These are phyloP conservation scores for Megaceryle maxima DNA, from an alignment of 2,113 vertebrate species.

Conservation along the genomic window DNA sequence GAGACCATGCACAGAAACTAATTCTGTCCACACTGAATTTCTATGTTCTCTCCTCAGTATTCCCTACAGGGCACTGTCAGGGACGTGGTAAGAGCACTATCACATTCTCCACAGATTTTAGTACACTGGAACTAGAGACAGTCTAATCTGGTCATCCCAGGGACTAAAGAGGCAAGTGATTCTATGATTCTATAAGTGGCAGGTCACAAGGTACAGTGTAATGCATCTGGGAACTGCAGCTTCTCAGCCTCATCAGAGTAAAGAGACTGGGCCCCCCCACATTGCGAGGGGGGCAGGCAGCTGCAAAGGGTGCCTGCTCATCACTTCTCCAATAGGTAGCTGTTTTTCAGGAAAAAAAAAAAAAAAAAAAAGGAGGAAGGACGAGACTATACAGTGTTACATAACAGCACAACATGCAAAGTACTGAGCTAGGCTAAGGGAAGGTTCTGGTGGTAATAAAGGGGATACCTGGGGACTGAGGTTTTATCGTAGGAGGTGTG, in stretches of 20 bases:
- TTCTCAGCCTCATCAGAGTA: background rate
- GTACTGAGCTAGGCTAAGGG: background rate
- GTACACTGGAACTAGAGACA: background rate
- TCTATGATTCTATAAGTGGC: too few species aligned
- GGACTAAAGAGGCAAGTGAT: background rate
- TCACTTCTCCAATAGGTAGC: fast-evolving
- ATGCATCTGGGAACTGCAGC: background rate
- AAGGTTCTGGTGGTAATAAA: background rate
- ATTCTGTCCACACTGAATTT: background rate
- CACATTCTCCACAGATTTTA: background rate
- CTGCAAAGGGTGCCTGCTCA: background rate
- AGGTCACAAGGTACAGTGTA: background rate
- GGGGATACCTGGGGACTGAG: background rate
- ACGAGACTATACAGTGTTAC: background rate
- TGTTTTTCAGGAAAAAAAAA: background rate
- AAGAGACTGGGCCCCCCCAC: fast-evolving
- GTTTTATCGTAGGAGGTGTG: background rate
- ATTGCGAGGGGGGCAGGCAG: background rate
- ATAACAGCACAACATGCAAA: background rate
- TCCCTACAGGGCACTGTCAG: background rate
- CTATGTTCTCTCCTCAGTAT: background rate
- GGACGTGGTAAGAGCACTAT: background rate
- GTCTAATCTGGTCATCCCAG: background rate
- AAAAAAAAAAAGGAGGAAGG: background rate
- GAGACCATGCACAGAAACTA: background rate